A percentile compares a stretch with the other conserved stretches of the same genome.
phyloP scores from a whole-genome alignment of 2,888 invertebrate genomes.

The Epistrophe eligans region DNA sequence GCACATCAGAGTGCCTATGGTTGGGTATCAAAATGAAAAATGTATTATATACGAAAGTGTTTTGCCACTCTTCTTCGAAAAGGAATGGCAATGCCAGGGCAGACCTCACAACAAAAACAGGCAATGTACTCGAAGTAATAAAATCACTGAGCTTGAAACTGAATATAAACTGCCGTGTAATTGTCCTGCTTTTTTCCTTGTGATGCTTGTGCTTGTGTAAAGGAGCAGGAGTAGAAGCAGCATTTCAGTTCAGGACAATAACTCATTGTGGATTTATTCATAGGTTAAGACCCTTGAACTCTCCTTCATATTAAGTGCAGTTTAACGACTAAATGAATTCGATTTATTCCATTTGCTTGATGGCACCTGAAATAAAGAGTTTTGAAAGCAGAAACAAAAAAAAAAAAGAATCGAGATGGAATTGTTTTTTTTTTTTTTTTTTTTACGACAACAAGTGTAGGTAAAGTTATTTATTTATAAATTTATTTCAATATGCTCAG shows the following conservation, averaged over 20 bases:
- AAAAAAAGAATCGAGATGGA: conserved; percentile 4
- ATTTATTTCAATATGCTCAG: too few relatives aligned
- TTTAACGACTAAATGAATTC: conserved; percentile 72
- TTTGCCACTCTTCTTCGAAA: conserved; percentile 2
- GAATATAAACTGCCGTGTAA: conserved; percentile 73
- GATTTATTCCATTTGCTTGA: conserved; percentile 67
- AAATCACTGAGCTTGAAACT: conserved; percentile 74
- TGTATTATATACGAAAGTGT: conserved; percentile 57
- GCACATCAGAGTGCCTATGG: background rate
- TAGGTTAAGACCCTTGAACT: conserved; percentile 73
- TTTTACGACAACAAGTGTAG: background rate
- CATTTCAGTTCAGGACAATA: conserved; percentile 54
- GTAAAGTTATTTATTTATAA: background rate
- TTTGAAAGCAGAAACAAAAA: conserved; percentile 35
- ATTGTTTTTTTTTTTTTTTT: conserved; percentile 1
- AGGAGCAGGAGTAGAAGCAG: conserved; percentile 3
- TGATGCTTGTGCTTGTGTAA: background rate
- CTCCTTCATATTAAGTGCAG: conserved; percentile 66
- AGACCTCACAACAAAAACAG: conserved; percentile 45
- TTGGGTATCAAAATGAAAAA: conserved; percentile 67
- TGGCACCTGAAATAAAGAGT: conserved; percentile 47
- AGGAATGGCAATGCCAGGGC: background rate
- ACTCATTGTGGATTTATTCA: conserved; percentile 73
- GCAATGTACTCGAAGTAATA: conserved; percentile 66
- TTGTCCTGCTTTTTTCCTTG: conserved; percentile 52